Evolutionary conservation across 2,113 vertebrate species (phyloP).

Genomic region (Anguilla japonica): DNA sequence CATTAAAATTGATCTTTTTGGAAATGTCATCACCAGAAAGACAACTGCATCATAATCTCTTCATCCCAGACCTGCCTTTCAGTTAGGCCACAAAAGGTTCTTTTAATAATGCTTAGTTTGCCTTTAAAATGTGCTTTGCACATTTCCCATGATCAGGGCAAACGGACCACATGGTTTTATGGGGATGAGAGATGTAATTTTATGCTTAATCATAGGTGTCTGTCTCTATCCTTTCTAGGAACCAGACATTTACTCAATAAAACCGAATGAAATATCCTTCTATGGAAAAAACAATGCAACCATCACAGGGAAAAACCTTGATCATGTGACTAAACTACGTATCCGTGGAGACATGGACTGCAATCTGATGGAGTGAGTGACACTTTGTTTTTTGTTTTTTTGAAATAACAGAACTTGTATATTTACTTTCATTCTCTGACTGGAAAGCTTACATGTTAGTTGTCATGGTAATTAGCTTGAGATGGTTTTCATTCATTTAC

Average conservation of each 20-base stretch:
- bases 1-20: background rate
- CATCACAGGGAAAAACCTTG: constrained; percentile 79
- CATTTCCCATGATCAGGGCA: background rate
- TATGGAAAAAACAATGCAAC: constrained; percentile 77
- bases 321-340: constrained; percentile 66
- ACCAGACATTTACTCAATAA: constrained; percentile 75
- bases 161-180: background rate
- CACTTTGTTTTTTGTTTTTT: no score
- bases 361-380: constrained; percentile 71
- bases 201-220: background rate
- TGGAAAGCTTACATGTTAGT: no score
- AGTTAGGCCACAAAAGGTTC: background rate
- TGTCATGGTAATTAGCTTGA: no score
- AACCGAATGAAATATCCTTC: constrained; percentile 74
- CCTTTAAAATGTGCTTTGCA: background rate
- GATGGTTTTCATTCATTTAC: background rate
- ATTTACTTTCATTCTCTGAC: no score
- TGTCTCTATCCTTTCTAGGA: constrained; percentile 56
- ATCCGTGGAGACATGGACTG: constrained; percentile 75
- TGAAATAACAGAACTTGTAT: background rate
- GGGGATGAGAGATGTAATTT: background rate
- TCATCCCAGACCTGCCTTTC: background rate
- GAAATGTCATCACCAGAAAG: background rate
- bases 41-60: background rate
- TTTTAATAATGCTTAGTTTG: background rate